These are phyloP conservation scores for Cydia pomonella DNA, from an alignment of 1,140 invertebrate species.

Conservation along the genomic window DNA sequence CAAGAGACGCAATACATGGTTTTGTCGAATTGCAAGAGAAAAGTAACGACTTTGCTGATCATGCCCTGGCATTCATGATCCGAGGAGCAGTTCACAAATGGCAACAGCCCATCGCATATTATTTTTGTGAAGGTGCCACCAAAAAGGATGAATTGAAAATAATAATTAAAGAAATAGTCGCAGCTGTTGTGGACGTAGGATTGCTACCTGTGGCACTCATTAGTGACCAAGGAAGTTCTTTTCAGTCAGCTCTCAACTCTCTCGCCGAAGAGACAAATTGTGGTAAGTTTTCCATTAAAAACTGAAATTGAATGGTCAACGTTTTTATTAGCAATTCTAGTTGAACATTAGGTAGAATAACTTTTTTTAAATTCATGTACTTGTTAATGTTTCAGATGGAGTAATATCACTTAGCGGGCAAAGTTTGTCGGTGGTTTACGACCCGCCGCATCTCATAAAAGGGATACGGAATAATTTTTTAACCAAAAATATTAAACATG, in stretches of 20 bases:
- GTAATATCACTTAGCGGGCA: no score
- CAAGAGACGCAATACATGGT: not conserved
- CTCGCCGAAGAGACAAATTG: not conserved
- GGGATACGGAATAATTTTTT: no score
- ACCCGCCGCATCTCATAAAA: no score
- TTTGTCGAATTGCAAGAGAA: slow-evolving; percentile 21
- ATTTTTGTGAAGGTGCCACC: slow-evolving; percentile 10
- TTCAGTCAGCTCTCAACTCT: slow-evolving; percentile 5
- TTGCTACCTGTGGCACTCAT: not conserved
- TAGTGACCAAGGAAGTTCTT: not conserved
- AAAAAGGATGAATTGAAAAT: not conserved
- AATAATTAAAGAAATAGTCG: slow-evolving; percentile 17
- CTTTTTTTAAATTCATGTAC: no score
- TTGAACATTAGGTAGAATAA: no score
- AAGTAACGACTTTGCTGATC: slow-evolving; percentile 13
- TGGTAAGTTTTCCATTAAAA: no score
- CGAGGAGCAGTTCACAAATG: slow-evolving; percentile 30
- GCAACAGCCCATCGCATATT: slow-evolving; percentile 19
- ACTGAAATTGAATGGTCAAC: no score
- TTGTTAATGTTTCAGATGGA: no score
- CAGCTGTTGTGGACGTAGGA: not conserved
- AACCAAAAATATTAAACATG: no score
- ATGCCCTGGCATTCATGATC: slow-evolving; percentile 30
- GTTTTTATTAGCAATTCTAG: no score
- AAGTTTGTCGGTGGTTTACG: no score